Evolutionary conservation across 2,888 invertebrate species (phyloP).

Genomic region (Dynastes grantii): DNA sequence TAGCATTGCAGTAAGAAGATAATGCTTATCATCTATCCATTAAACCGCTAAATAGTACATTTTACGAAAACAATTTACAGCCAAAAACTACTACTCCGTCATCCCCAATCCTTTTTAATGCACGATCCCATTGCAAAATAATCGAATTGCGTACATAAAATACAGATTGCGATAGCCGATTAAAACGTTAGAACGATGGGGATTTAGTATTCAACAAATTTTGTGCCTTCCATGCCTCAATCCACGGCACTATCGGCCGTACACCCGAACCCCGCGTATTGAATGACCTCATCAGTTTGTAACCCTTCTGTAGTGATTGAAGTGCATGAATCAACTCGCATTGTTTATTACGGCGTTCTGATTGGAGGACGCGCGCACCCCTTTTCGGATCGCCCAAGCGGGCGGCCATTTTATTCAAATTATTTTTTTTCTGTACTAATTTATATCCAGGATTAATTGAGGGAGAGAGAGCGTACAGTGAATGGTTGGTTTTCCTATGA

Average conservation of each 20-base stretch:
- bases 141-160: too few species aligned
- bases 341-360: conserved; percentile 61
- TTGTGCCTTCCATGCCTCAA: conserved; percentile 7
- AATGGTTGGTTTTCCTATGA: conserved; percentile 6
- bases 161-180: conserved; percentile 15
- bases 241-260: conserved; percentile 21
- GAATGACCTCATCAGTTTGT: conserved; percentile 67
- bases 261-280: conserved; percentile 56
- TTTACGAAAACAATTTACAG: too few species aligned
- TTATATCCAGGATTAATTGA: conserved; percentile 45
- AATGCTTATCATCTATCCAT: too few species aligned
- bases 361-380: conserved; percentile 61
- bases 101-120: too few species aligned
- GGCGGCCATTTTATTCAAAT: conserved; percentile 53
- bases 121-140: too few species aligned
- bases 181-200: conserved; percentile 11
- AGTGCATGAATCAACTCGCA: conserved; percentile 66
- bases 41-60: too few species aligned
- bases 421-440: conserved; percentile 56
- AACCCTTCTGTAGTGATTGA: conserved; percentile 66
- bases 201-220: conserved; percentile 29
- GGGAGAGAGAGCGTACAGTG: conserved; percentile 14
- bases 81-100: too few species aligned
- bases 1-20: too few species aligned
- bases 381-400: conserved; percentile 57